Conservation (phyloP, 2,113 vertebrate species). For the Pteronura brasiliensis region DNA sequence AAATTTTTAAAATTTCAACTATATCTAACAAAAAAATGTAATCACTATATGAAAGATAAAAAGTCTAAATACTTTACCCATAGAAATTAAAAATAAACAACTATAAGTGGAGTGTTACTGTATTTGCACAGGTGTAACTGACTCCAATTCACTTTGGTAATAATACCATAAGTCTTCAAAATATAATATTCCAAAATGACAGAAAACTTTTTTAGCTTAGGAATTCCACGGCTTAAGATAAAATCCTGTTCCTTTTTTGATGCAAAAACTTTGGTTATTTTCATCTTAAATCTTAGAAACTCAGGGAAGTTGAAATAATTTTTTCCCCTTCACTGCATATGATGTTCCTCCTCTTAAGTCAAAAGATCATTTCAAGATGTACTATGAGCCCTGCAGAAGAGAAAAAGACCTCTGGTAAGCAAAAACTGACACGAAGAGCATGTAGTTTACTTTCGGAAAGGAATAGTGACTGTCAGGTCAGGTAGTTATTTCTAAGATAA, state of each 20-base stretch:
- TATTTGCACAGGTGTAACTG: not conserved
- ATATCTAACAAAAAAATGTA: not conserved
- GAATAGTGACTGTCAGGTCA: not conserved
- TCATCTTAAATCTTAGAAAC: constrained; percentile 21
- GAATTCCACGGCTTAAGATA: not conserved
- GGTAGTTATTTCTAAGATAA: constrained; percentile 1
- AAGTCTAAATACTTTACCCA: not conserved
- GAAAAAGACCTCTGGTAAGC: not conserved
- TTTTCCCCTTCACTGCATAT: not conserved
- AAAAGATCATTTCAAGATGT: constrained; percentile 33
- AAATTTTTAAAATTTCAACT: not conserved
- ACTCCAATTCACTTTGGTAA: not conserved
- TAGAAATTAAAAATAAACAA: not conserved
- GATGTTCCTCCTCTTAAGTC: not conserved
- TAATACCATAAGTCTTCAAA: not conserved
- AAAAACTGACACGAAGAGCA: not conserved
- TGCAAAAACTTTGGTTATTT: not conserved
- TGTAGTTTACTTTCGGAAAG: not conserved
- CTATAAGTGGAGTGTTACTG: not conserved
- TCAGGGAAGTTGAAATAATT: not conserved
- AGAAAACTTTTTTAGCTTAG: not conserved
- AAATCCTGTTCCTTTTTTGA: not conserved
- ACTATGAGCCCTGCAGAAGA: not conserved
- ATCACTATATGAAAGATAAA: not conserved
- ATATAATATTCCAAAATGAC: constrained; percentile 17